Conservation (phyloP, 2,888 invertebrate species). For the Cheilosia pagana region DNA sequence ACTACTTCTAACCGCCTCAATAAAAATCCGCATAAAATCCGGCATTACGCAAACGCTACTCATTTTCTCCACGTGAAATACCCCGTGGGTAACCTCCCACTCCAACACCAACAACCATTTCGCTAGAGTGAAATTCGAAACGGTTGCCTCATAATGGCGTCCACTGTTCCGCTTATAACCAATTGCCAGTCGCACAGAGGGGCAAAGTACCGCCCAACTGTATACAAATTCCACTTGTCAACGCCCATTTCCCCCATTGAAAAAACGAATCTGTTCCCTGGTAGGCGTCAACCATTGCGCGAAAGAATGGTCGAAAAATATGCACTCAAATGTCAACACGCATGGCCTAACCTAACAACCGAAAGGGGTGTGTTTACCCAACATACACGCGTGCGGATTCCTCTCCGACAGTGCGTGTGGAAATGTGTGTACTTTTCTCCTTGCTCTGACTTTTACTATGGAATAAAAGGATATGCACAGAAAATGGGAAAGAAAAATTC, state of each 20-base stretch:
- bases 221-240: not conserved
- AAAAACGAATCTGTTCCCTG: not conserved
- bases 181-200: conserved; percentile 62
- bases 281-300: conserved; percentile 8
- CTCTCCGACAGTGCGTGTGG: conserved; percentile 13
- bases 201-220: conserved; percentile 30
- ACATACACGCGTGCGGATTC: not conserved
- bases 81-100: conserved; percentile 27
- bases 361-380: conserved; percentile 16
- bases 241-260: conserved; percentile 23
- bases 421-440: conserved; percentile 16
- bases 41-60: conserved; percentile 21
- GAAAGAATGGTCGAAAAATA: conserved; percentile 10
- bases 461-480: conserved; percentile 20
- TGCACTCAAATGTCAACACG: conserved; percentile 6
- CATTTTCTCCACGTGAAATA: conserved; percentile 5
- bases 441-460: not conserved
- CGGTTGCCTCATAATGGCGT: conserved; percentile 71
- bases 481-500: conserved; percentile 18
- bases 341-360: conserved; percentile 24
- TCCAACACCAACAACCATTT: conserved; percentile 4
- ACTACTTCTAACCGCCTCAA: conserved; percentile 8
- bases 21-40: not conserved
- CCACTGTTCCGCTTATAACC: conserved; percentile 55
- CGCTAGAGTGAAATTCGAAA: conserved; percentile 41